Evolutionary conservation across 2,113 vertebrate genomes (phyloP).

Genomic region (Argyrosomus japonicus): DNA sequence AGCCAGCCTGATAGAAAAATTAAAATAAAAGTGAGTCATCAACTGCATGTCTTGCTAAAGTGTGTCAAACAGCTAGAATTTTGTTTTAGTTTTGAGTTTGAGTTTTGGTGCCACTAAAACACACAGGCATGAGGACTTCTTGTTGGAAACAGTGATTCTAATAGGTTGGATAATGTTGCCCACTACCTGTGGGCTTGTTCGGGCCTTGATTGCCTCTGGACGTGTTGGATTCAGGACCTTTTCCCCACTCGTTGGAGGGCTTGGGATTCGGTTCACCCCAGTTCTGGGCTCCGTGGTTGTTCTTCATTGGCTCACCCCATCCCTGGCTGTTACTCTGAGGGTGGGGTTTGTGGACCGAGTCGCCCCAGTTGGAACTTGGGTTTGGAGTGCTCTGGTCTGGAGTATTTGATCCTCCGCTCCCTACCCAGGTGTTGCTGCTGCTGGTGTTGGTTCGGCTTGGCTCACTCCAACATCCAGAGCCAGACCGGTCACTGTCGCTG

Average conservation of each 20-base stretch:
- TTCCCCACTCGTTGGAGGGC: conserved; percentile 91
- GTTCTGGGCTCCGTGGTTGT: conserved; percentile 84
- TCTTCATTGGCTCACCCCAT: conserved; percentile 90
- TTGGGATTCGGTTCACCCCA: conserved; percentile 88
- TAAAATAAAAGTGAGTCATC: conserved; percentile 17
- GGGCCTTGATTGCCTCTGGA: conserved; percentile 64
- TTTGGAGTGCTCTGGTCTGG: conserved; percentile 86
- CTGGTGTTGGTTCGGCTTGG: conserved; percentile 86
- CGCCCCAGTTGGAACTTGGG: conserved; percentile 88
- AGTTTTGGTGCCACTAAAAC: not conserved
- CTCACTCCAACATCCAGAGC: conserved; percentile 92
- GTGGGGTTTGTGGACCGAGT: conserved; percentile 83
- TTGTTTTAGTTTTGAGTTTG: not conserved
- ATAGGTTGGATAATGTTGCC: not conserved
- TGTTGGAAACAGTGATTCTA: not conserved
- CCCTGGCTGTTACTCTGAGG: conserved; percentile 85
- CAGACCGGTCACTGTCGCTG: conserved; percentile 92
- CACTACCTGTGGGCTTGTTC: conserved; percentile 83
- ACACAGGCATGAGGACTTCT: not conserved
- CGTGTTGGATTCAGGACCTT: conserved; percentile 85
- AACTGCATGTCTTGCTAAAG: not conserved
- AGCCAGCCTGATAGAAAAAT: conserved; percentile 88
- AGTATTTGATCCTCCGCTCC: conserved; percentile 80
- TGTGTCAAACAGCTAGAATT: not conserved
- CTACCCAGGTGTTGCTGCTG: conserved; percentile 89